phyloP scores from a whole-genome alignment of 2,797 vertebrate genomes.

The Anomalospiza imberbis region DNA sequence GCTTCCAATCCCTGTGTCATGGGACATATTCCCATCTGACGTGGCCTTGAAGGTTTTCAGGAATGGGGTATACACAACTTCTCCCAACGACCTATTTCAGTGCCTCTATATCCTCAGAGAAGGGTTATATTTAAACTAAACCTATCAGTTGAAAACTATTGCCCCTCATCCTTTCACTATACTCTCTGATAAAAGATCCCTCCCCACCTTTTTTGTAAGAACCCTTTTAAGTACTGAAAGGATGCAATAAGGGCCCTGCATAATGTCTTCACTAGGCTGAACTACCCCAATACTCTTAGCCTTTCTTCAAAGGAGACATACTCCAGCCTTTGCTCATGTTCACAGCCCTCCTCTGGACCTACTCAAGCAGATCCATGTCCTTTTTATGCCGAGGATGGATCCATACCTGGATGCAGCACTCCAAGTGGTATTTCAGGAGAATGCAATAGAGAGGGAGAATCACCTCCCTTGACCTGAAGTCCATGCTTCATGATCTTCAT shows the following conservation, averaged over 20 bases:
- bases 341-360: neutral
- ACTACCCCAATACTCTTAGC: too few species aligned
- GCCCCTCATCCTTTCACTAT: neutral
- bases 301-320: neutral
- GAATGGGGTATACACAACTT: fast-evolving
- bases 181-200: neutral
- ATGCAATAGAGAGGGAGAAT: neutral
- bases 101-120: neutral
- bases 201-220: neutral
- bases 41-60: neutral
- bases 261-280: neutral
- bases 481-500: neutral
- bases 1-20: fast-evolving
- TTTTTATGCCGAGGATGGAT: neutral
- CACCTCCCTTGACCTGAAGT: neutral
- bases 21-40: too few species aligned
- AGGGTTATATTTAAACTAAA: neutral
- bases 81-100: neutral
- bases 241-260: too few species aligned
- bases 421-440: fast-evolving
- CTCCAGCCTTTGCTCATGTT: neutral
- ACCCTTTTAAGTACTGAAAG: neutral
- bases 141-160: neutral
- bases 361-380: neutral
- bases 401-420: neutral